Conservation (phyloP, 2,113 vertebrate genomes). For the Xiphophorus couchianus region DNA sequence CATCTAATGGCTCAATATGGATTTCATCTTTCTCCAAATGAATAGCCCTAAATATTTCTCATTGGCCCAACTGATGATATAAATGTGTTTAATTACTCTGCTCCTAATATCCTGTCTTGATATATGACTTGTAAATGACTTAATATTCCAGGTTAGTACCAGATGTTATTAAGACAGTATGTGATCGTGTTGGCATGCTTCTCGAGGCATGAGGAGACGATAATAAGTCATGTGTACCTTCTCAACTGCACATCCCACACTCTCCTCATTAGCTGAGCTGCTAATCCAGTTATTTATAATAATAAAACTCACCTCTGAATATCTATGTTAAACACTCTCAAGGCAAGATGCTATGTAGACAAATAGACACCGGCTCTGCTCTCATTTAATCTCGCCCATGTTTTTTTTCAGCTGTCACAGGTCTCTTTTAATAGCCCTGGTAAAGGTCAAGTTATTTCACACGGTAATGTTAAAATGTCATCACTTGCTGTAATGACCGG, state of each 20-base stretch:
- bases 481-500: conserved; percentile 76
- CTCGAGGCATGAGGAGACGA: conserved; percentile 34
- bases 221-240: conserved; percentile 38
- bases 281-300: conserved; percentile 46
- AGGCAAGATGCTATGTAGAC: conserved; percentile 50
- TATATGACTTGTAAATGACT: conserved; percentile 24
- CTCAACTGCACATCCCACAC: conserved; percentile 30
- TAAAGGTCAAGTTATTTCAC: conserved; percentile 80
- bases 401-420: conserved; percentile 66
- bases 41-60: conserved; percentile 12
- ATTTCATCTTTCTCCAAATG: conserved; percentile 3
- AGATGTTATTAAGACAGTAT: conserved; percentile 46
- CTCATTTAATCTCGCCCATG: conserved; percentile 53
- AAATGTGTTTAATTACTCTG: conserved; percentile 23
- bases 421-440: conserved; percentile 77
- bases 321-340: conserved; percentile 40
- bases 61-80: conserved; percentile 17
- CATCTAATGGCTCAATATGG: conserved; percentile 9
- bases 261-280: neutral
- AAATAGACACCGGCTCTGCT: conserved; percentile 45
- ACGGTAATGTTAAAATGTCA: conserved; percentile 81
- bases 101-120: conserved; percentile 29
- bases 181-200: conserved; percentile 56
- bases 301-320: conserved; percentile 32
- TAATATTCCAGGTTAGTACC: conserved; percentile 47